These are phyloP conservation scores for Harpegnathos saltator DNA, from an alignment of 1,140 invertebrate species.

Conservation along the genomic window DNA sequence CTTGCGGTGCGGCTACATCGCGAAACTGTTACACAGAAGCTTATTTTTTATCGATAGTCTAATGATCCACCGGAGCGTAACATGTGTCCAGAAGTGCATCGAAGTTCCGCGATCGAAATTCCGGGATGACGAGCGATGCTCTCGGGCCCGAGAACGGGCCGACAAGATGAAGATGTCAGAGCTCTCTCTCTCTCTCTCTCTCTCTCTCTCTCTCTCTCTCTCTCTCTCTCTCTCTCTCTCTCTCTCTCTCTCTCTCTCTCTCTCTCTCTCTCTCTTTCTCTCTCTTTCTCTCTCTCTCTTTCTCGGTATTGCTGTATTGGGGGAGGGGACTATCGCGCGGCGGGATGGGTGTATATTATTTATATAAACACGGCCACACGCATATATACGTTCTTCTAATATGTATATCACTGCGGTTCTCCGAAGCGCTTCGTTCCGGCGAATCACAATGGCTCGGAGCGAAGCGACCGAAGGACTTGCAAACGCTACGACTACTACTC, in stretches of 20 bases:
- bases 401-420: conserved; percentile 36
- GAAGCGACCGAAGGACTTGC: neutral
- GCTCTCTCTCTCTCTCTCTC: conserved; percentile 35
- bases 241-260: conserved; percentile 29
- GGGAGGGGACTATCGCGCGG: conserved; percentile 32
- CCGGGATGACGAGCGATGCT: conserved; percentile 29
- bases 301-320: conserved; percentile 43
- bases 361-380: conserved; percentile 56
- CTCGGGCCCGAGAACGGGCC: neutral
- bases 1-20: conserved; percentile 49
- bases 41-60: conserved; percentile 66
- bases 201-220: conserved; percentile 41
- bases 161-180: conserved; percentile 13
- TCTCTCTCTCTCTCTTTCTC: conserved; percentile 30
- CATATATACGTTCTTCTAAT: conserved; percentile 46
- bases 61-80: conserved; percentile 37
- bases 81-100: conserved; percentile 36
- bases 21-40: conserved; percentile 40
- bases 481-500: conserved; percentile 20
- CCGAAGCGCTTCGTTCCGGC: neutral
- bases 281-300: conserved; percentile 36
- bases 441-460: neutral
- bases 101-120: conserved; percentile 61
- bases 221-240: conserved; percentile 39
- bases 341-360: conserved; percentile 41